Evolutionary conservation across 1,140 invertebrate genomes (phyloP), one percentile per base, ranked within the genome.

Genomic region (Drosophila prosaltans): DNA sequence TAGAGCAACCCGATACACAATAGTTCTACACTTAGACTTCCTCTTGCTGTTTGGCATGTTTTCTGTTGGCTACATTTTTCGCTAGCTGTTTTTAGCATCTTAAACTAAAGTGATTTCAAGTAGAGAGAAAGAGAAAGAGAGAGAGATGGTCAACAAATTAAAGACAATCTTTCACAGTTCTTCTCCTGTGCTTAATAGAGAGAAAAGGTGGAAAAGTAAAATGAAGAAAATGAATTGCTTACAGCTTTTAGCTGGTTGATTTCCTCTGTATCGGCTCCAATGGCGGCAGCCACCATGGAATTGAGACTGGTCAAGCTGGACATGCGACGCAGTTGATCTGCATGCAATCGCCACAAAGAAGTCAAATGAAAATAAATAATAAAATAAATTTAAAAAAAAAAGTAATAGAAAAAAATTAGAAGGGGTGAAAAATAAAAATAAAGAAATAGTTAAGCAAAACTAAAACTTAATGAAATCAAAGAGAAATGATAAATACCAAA

Each of bases 161-260:
- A 24, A 51, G 8, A 26, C 11, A 48, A 24, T 48, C 11, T 48
- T 48, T 21, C 45, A 24, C 45, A 48, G 45, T 48, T 48, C 21
- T 21, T 10, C 21, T 21, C n/a, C 43, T 45, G 43, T 45, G 43
- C 43, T 30, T 30, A 4, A 30, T 36, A 6, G 6, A 36, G 6
- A 7, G 32, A 36, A 6, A 45, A 45, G 65, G 43, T 30, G 24
- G 9, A 11, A 7, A 39, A 54, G 48, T 16, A 45, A 51, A 45
- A 57, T 26, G 60, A 58, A 3, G 41, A 51, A 72, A 64, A 51
- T 55, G 69, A 74, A 69, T 86, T 74, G 91, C 92, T 92, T 92
- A 92, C 92, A 85, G 92, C 88, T 91, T 91, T 90, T 48, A 92
- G 82, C 90, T 92, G 88, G 92, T 83, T 91, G 60, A 92, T 74